These are phyloP conservation scores for Morone chrysops DNA, from an alignment of 2,113 vertebrate species.

Conservation along the genomic window DNA sequence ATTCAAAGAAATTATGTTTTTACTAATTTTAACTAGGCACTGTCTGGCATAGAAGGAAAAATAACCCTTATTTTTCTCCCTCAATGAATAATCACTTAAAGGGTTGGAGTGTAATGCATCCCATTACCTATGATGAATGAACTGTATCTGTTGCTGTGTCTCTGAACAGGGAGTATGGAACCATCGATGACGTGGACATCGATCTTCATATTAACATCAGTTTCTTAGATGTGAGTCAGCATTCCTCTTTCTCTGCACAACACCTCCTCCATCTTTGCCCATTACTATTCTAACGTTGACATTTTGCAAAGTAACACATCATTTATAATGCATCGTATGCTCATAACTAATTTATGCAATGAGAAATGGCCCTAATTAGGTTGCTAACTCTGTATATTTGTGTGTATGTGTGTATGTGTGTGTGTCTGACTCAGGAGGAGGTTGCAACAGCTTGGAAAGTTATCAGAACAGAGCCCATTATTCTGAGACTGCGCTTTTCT, in stretches of 20 bases:
- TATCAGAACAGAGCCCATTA: constrained; percentile 95
- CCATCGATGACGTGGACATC: constrained; percentile 98
- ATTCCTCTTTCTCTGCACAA: constrained; percentile 19
- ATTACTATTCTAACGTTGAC: constrained; percentile 64
- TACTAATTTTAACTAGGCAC: neutral
- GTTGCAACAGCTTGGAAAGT: constrained; percentile 99
- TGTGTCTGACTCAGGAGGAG: constrained; percentile 90
- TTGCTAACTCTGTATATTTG: constrained; percentile 69
- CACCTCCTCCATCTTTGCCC: constrained; percentile 10
- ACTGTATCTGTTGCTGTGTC: constrained; percentile 33
- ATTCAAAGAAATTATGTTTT: neutral
- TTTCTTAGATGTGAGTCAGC: constrained; percentile 95
- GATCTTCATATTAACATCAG: constrained; percentile 98
- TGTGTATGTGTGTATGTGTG: constrained; percentile 65
- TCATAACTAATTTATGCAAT: constrained; percentile 64
- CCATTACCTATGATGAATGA: constrained; percentile 15
- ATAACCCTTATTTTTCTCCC: neutral
- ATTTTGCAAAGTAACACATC: constrained; percentile 65
- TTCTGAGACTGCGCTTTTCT: constrained; percentile 96
- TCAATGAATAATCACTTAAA: constrained; percentile 29
- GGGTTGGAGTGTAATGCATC: constrained; percentile 8
- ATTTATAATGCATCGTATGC: constrained; percentile 63
- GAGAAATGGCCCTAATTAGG: constrained; percentile 71
- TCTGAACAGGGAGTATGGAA: constrained; percentile 93
- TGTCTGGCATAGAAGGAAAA: neutral